Percentiles rank a stretch among this genome's conserved stretches.
Evolutionary conservation across 2,113 vertebrate genomes (phyloP).

Genomic region (Gambusia affinis): DNA sequence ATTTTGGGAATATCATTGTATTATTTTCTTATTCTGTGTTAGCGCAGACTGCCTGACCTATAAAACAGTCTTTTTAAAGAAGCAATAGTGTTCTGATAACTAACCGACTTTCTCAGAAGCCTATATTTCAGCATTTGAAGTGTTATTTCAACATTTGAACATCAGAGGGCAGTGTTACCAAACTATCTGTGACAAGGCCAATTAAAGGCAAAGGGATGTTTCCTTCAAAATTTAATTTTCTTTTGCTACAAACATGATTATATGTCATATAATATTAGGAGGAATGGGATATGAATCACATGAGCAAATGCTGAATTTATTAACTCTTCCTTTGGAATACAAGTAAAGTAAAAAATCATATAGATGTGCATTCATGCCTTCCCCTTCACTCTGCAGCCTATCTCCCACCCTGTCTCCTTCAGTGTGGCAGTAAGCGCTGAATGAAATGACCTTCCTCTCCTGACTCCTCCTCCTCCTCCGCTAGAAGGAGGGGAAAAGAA

Average conservation of each 20-base stretch:
- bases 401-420: conserved; percentile 53
- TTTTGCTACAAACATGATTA: not conserved
- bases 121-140: conserved; percentile 1
- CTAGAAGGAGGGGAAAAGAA: conserved; percentile 44
- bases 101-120: conserved; percentile 44
- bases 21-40: not conserved
- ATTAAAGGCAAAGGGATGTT: conserved; percentile 3
- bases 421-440: conserved; percentile 65
- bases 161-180: conserved; percentile 61
- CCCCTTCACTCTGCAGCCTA: conserved; percentile 23
- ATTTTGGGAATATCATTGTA: not conserved
- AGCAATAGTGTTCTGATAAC: not conserved
- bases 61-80: conserved; percentile 7
- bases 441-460: conserved; percentile 77
- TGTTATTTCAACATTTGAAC: conserved; percentile 22
- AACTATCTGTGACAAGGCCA: not conserved
- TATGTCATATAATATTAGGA: not conserved
- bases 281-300: not conserved
- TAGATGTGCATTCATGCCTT: conserved; percentile 21
- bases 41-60: not conserved
- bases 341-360: not conserved
- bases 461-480: conserved; percentile 57
- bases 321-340: not conserved
- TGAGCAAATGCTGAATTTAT: not conserved
- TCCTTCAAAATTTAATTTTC: not conserved